Conservation (phyloP, 2,113 vertebrate species). For the Pyxicephalus adspersus region DNA sequence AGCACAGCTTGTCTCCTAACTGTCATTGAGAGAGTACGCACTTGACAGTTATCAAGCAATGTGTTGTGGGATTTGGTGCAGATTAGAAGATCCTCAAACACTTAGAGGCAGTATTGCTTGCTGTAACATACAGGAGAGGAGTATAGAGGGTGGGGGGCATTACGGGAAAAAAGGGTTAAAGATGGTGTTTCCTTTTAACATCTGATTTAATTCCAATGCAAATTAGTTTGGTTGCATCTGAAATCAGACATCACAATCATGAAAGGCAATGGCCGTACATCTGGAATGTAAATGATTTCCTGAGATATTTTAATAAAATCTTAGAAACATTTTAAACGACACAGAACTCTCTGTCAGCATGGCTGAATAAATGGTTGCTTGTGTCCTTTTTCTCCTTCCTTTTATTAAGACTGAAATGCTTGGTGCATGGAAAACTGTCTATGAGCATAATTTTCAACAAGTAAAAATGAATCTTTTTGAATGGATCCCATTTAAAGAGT, state of each 20-base stretch:
- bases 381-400: neutral
- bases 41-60: no score
- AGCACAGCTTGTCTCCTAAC: no score
- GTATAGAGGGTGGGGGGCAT: no score
- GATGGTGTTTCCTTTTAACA: neutral
- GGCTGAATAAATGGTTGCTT: constrained; percentile 4
- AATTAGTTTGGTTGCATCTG: neutral
- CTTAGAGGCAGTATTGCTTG: no score
- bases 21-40: no score
- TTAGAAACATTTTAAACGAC: constrained; percentile 27
- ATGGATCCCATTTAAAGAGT: no score
- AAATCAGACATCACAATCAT: constrained; percentile 7
- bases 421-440: neutral
- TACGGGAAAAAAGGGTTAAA: no score
- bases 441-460: neutral
- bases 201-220: constrained; percentile 12
- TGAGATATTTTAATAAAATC: constrained; percentile 34
- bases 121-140: no score
- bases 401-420: constrained; percentile 3
- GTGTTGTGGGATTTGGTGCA: no score
- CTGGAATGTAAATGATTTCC: constrained; percentile 35
- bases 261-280: constrained; percentile 37
- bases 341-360: neutral
- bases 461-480: no score
- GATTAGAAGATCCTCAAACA: no score